Conservation (phyloP, 2,888 invertebrate genomes). For the Drosophila stalkeri region DNA sequence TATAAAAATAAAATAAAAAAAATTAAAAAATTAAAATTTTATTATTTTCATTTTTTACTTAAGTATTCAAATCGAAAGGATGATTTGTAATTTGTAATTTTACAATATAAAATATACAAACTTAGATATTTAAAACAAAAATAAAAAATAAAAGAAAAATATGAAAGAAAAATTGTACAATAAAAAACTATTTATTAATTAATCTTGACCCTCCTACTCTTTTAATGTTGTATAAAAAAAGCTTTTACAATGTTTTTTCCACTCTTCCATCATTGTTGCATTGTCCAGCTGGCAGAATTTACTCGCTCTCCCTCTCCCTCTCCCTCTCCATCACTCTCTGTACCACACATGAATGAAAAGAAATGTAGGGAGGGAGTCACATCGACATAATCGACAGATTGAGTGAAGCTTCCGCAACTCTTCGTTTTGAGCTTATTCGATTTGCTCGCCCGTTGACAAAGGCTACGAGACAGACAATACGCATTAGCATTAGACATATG, state of each 20-base stretch:
- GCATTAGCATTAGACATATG: conserved; percentile 75
- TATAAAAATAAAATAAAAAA: too few relatives aligned
- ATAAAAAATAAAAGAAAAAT: too few relatives aligned
- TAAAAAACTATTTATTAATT: neutral
- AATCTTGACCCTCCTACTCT: too few relatives aligned
- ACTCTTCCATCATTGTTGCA: conserved; percentile 13
- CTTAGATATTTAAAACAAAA: too few relatives aligned
- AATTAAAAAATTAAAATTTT: too few relatives aligned
- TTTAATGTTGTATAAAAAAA: neutral
- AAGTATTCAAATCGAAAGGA: too few relatives aligned
- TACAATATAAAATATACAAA: too few relatives aligned
- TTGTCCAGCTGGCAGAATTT: conserved; percentile 52
- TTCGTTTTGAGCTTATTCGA: conserved; percentile 41
- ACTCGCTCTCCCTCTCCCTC: conserved; percentile 2
- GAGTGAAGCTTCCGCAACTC: conserved; percentile 65
- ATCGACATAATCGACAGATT: conserved; percentile 41
- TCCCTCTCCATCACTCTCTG: neutral
- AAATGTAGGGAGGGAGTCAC: neutral
- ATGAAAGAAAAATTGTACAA: too few relatives aligned
- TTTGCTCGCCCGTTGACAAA: conserved; percentile 60
- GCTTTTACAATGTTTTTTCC: neutral
- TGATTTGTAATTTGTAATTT: too few relatives aligned
- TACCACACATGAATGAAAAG: neutral
- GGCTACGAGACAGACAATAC: conserved; percentile 57
- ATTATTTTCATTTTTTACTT: too few relatives aligned